Evolutionary conservation across 1,140 invertebrate genomes (phyloP), one percentile per base, ranked within the genome.

Genomic region (Neomicropteryx cornuta): DNA sequence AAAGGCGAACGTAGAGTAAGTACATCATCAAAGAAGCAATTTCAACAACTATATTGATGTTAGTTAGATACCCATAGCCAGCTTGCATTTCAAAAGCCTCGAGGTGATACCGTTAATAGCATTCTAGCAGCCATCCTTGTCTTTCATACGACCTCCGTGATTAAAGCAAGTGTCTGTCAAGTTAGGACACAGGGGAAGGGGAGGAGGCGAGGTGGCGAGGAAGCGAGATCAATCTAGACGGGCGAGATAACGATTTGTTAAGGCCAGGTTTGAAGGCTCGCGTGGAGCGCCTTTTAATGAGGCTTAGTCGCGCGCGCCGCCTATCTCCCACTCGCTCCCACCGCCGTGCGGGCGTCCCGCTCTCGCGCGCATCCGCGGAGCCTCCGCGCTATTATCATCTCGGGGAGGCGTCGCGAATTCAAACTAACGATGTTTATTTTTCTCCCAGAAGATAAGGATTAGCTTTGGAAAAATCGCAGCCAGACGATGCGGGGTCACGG

Each of bases 391-490:
- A 46, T 46, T 46, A 46, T 46, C 45, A 43, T 37, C 27, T 33
- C 36, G 39, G 44, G 42, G 39, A 45, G 43, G 44, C 44, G 41
- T 24, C 42, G 41, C n/a, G n/a, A n/a, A n/a, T n/a, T n/a, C n/a
- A n/a, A n/a, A n/a, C 39, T 44, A 44, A 46, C 45, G 45, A 47
- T 47, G 45, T 47, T 47, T 47, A 47, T 44, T 44, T 47, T 47
- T 43, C 33, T 38, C 39, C 42, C 36, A 35, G 35, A 19, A 38
- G 43, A 45, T 45, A 45, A 45, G 36, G 44, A 42, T 46, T 40
- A 43, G 30, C 44, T 23, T 20, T 33, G 20, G 38, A 19, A 13
- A 20, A 13, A 21, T 28, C 18, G 33, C 18, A 34, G 18, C 33
- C 18, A n/a, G n/a, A n/a, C n/a, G n/a, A n/a, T n/a, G n/a, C n/a